These are phyloP conservation scores for Lamellibrachia satsuma DNA, from an alignment of 2,888 invertebrate species.

Conservation along the genomic window DNA sequence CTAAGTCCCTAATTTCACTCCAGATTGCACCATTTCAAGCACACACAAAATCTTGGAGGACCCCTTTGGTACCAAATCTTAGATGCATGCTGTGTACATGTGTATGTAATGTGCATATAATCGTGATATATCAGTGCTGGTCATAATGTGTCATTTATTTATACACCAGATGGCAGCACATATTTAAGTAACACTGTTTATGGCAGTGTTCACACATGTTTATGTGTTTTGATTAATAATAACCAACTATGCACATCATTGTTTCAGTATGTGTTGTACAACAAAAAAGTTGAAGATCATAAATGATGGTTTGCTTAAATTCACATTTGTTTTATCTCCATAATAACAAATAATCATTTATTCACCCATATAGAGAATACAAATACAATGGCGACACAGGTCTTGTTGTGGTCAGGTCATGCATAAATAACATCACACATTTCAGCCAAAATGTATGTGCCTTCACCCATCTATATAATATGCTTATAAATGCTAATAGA, in stretches of 20 bases:
- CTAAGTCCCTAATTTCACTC: too few species aligned
- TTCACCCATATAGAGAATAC: neutral
- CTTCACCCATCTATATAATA: too few species aligned
- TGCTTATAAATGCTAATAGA: too few species aligned
- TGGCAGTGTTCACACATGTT: neutral
- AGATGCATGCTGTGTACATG: neutral
- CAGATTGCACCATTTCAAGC: too few species aligned
- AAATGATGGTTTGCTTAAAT: neutral
- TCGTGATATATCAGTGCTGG: neutral
- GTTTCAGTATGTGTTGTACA: neutral
- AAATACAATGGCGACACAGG: too few species aligned
- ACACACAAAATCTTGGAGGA: too few species aligned
- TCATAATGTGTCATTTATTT: neutral
- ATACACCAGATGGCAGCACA: constrained; percentile 10
- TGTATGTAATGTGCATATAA: neutral
- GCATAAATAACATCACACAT: too few species aligned
- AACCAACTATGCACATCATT: too few species aligned
- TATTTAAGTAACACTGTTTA: neutral
- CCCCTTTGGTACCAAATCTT: too few species aligned
- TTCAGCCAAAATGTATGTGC: too few species aligned
- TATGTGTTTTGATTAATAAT: too few species aligned
- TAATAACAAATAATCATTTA: neutral
- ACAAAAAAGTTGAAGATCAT: neutral
- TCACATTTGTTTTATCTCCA: neutral
- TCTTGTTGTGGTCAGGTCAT: too few species aligned